phyloP scores from a whole-genome alignment of 1,140 invertebrate species.

The Wasmannia auropunctata region DNA sequence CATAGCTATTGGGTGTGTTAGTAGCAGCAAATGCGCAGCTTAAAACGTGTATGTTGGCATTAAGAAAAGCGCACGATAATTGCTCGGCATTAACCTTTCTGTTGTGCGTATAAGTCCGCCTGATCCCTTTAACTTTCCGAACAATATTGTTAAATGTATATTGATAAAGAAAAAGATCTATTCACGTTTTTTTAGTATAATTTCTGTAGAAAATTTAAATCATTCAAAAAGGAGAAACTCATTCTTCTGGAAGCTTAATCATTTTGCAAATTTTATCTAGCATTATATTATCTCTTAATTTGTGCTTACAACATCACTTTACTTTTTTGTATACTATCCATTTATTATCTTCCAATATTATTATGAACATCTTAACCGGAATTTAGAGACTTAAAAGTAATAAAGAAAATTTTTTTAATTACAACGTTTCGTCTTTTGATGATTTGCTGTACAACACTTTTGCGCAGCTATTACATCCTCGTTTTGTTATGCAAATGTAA shows the following conservation, averaged over 20 bases:
- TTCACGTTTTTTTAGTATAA: background rate
- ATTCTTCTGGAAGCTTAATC: background rate
- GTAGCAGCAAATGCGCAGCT: slow-evolving; percentile 24
- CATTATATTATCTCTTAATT: background rate
- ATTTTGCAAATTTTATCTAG: background rate
- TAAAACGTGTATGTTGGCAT: slow-evolving; percentile 23
- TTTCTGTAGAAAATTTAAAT: background rate
- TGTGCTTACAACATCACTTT: background rate
- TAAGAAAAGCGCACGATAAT: slow-evolving; percentile 45
- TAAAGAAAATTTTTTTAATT: background rate
- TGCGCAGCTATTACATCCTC: background rate
- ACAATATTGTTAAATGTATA: background rate
- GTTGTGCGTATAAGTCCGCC: background rate
- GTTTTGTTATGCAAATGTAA: background rate
- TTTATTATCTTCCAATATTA: background rate
- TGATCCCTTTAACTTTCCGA: background rate
- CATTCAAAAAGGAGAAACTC: background rate
- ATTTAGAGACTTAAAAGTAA: background rate
- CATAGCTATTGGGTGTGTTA: slow-evolving; percentile 40
- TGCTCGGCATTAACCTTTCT: slow-evolving; percentile 18
- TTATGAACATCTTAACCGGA: background rate
- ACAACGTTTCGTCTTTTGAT: background rate
- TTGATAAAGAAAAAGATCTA: background rate
- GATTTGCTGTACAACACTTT: background rate
- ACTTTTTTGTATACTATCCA: background rate